Conservation (phyloP, 2,797 vertebrate species). For the Lacerta bilineata region DNA sequence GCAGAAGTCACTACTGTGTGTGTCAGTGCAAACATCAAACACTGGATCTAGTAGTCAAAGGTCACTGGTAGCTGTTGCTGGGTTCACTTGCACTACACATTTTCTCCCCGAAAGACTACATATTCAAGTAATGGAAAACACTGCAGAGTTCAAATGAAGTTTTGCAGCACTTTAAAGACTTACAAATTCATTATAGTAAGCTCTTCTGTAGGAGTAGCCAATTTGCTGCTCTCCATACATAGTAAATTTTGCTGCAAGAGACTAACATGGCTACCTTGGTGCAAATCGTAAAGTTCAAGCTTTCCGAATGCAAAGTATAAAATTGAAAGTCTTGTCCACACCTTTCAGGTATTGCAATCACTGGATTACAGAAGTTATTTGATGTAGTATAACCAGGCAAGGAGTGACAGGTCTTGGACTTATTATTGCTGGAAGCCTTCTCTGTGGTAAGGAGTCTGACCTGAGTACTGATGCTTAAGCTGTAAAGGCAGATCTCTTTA, state of each 20-base stretch:
- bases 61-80: background rate
- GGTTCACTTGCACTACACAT: too few species aligned
- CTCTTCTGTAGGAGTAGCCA: background rate
- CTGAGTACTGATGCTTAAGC: slow-evolving; percentile 11
- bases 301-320: background rate
- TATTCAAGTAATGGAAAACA: too few species aligned
- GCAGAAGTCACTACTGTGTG: background rate
- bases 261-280: too few species aligned
- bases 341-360: background rate
- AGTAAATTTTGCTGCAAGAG: background rate
- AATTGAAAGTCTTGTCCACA: slow-evolving; percentile 11
- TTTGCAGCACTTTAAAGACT: background rate
- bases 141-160: background rate
- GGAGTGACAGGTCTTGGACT: slow-evolving; percentile 9
- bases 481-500: slow-evolving; percentile 7
- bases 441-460: slow-evolving; percentile 1
- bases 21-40: background rate
- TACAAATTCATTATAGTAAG: background rate
- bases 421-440: slow-evolving; percentile 14
- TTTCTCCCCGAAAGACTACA: background rate
- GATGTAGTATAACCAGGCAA: slow-evolving; percentile 9
- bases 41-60: background rate
- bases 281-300: background rate
- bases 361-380: slow-evolving; percentile 25
- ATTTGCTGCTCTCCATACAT: too few species aligned